These are phyloP conservation scores for Drosophila busckii DNA, from an alignment of 1,140 invertebrate species.

Conservation along the genomic window DNA sequence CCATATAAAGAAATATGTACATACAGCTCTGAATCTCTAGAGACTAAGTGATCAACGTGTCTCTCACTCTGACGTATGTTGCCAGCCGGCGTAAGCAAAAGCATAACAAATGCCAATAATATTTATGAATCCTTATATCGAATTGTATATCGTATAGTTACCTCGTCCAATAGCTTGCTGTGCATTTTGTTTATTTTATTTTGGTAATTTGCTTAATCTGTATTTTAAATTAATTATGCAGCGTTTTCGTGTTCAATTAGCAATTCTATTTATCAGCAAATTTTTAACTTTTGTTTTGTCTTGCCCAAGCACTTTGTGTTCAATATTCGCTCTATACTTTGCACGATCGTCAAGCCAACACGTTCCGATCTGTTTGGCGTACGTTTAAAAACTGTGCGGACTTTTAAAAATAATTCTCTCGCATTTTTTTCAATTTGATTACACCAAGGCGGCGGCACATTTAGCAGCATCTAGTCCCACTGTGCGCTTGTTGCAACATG, in stretches of 20 bases:
- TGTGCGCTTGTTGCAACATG: no score
- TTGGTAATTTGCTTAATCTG: constrained; percentile 7
- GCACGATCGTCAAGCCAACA: constrained; percentile 3
- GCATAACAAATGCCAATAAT: neutral
- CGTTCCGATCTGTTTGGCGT: constrained; percentile 58
- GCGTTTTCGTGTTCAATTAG: no score
- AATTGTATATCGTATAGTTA: constrained; percentile 33
- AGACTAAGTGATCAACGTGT: no score
- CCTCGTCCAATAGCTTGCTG: constrained; percentile 74
- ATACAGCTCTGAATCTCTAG: no score
- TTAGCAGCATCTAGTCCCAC: no score
- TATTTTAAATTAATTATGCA: no score
- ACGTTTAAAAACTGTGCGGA: constrained; percentile 62
- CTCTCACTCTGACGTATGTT: neutral
- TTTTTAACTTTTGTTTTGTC: constrained; percentile 22
- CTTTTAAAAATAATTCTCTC: constrained; percentile 56
- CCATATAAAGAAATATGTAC: no score
- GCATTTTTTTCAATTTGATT: constrained; percentile 15
- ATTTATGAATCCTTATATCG: constrained; percentile 2
- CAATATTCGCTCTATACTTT: constrained; percentile 16
- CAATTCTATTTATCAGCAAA: constrained; percentile 33
- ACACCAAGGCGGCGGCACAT: constrained; percentile 4
- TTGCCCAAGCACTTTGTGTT: neutral
- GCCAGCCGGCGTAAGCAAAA: constrained; percentile 7
- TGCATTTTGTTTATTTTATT: constrained; percentile 53